Evolutionary conservation across 2,888 invertebrate genomes (phyloP).

Genomic region (Lissonota sp.): DNA sequence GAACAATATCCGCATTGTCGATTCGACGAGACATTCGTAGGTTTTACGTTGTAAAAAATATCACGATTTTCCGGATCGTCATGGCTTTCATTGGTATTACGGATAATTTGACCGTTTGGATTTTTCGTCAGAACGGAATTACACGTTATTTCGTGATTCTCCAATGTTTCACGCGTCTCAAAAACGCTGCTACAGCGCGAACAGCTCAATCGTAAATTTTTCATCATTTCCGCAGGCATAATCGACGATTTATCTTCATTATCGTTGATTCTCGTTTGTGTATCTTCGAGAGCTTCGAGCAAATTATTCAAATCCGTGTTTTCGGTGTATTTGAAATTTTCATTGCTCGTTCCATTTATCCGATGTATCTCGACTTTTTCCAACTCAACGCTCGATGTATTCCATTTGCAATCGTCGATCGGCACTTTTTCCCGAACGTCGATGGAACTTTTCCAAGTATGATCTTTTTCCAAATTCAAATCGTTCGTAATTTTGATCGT

Average conservation of each 20-base stretch:
- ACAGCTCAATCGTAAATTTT: slow-evolving; percentile 55
- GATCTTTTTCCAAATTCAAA: slow-evolving; percentile 58
- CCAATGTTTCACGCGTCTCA: slow-evolving; percentile 65
- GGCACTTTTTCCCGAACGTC: slow-evolving; percentile 46
- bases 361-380: slow-evolving; percentile 31
- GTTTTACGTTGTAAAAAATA: slow-evolving; percentile 20
- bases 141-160: slow-evolving; percentile 69
- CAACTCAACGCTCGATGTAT: slow-evolving; percentile 16
- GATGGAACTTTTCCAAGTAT: slow-evolving; percentile 37
- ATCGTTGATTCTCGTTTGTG: slow-evolving; percentile 41
- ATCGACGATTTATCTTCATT: slow-evolving; percentile 33
- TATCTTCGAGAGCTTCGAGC: slow-evolving; percentile 53
- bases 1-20: slow-evolving; percentile 75
- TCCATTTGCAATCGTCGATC: slow-evolving; percentile 44
- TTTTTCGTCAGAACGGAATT: slow-evolving; percentile 27
- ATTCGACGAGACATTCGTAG: slow-evolving; percentile 23
- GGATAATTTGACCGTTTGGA: slow-evolving; percentile 11
- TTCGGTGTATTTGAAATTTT: slow-evolving; percentile 50
- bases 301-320: slow-evolving; percentile 67
- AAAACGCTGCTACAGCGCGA: slow-evolving; percentile 58
- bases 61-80: slow-evolving; percentile 54
- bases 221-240: neutral
- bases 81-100: neutral
- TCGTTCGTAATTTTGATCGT: slow-evolving; percentile 68
- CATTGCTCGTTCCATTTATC: slow-evolving; percentile 10